Conservation (phyloP, 2,888 invertebrate species). For the Tetragonula carbonaria region DNA sequence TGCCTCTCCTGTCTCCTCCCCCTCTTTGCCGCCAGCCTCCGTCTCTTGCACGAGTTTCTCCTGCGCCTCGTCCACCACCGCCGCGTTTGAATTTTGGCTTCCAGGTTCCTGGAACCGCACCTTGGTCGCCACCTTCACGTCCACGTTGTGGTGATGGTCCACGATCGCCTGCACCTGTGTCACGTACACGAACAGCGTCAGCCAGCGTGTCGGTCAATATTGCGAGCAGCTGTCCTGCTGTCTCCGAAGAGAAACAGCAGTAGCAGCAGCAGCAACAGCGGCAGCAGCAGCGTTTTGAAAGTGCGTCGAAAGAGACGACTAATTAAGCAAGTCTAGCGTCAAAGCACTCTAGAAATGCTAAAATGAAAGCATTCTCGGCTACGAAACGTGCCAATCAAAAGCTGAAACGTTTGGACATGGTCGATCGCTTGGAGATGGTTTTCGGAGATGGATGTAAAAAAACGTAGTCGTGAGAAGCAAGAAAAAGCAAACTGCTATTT, state of each 20-base stretch:
- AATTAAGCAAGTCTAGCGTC: conserved; percentile 70
- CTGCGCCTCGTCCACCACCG: conserved; percentile 81
- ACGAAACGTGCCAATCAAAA: conserved; percentile 80
- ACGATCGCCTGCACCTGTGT: conserved; percentile 96
- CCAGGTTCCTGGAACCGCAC: conserved; percentile 94
- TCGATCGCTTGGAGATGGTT: conserved; percentile 27
- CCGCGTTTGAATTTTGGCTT: conserved; percentile 64
- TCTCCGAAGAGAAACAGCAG: conserved; percentile 42
- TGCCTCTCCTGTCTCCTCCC: conserved; percentile 69
- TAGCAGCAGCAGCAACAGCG: conserved; percentile 19
- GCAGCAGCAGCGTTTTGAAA: conserved; percentile 20
- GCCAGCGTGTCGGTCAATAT: not conserved
- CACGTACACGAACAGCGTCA: conserved; percentile 17
- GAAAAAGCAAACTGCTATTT: conserved; percentile 54
- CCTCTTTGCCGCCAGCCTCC: conserved; percentile 64
- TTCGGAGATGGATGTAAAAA: conserved; percentile 21
- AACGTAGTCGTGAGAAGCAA: conserved; percentile 42
- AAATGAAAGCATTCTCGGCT: conserved; percentile 76
- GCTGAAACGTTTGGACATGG: conserved; percentile 71
- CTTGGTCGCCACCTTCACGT: conserved; percentile 91
- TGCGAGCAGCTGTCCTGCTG: not conserved
- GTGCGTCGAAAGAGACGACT: conserved; percentile 63
- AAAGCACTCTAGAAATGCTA: conserved; percentile 77
- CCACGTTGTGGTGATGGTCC: conserved; percentile 93
- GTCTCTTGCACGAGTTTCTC: conserved; percentile 77